Evolutionary conservation across 53 echinoderm and acorn worm genomes (phyloP).

Genomic region (Patiria pectinifera): DNA sequence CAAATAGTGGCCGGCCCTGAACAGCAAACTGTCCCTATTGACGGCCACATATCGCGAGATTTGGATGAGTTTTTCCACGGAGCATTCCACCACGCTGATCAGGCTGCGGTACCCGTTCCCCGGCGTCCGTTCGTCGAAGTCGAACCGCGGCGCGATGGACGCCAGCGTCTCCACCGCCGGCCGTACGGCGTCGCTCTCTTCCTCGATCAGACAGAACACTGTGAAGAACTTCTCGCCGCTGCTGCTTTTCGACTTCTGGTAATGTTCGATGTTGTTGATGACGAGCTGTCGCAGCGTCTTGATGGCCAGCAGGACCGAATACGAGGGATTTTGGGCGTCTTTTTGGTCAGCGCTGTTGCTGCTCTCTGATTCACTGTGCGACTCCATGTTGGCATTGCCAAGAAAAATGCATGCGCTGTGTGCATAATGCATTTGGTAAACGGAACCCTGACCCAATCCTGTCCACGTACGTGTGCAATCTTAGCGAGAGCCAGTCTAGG

Average conservation of each 20-base stretch:
- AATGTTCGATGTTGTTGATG: constrained; percentile 96
- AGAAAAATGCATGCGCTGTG: neutral
- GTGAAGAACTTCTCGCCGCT: constrained; percentile 85
- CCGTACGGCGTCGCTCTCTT: constrained; percentile 89
- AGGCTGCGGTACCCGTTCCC: constrained; percentile 98
- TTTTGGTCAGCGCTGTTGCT: constrained; percentile 13
- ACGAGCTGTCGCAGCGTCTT: constrained; percentile 84
- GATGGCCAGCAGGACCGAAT: constrained; percentile 75
- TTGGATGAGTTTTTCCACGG: constrained; percentile 81
- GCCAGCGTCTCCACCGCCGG: constrained; percentile 90
- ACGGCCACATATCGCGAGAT: constrained; percentile 73
- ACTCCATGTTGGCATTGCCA: constrained; percentile 21
- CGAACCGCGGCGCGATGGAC: constrained; percentile 82
- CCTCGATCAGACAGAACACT: constrained; percentile 88
- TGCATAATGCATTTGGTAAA: neutral
- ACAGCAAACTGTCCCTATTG: constrained; percentile 84
- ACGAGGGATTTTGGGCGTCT: constrained; percentile 17
- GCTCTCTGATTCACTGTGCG: neutral
- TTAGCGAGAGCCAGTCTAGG: neutral
- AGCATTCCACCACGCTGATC: constrained; percentile 88
- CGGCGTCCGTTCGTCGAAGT: constrained; percentile 79
- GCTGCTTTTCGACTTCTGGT: constrained; percentile 78
- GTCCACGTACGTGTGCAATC: neutral
- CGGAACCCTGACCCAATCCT: neutral
- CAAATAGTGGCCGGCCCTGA: constrained; percentile 81